These are phyloP conservation scores for Rafetus swinhoei DNA, from an alignment of 2,113 vertebrate species.

Conservation along the genomic window DNA sequence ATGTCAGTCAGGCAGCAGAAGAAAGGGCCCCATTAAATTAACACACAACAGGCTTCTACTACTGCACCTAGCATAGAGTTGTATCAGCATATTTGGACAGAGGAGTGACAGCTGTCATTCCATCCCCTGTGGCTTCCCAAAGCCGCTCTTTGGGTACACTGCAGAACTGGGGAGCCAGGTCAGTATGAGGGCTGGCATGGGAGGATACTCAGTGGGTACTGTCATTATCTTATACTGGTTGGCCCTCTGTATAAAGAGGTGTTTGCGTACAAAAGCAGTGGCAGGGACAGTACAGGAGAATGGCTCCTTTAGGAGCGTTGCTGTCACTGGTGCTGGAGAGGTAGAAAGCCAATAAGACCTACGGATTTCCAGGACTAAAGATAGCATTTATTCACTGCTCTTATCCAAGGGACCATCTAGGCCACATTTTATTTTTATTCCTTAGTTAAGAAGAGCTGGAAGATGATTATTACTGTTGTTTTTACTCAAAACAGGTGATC, in stretches of 20 bases:
- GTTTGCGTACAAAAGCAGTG: neutral
- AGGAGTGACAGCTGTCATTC: neutral
- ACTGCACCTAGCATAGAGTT: fast-evolving
- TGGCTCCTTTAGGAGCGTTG: neutral
- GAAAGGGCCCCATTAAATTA: neutral
- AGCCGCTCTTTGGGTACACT: neutral
- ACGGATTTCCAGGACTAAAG: fast-evolving
- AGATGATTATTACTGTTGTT: neutral
- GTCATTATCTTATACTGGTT: neutral
- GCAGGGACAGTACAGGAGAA: neutral
- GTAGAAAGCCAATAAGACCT: fast-evolving
- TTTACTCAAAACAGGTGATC: conserved; percentile 30
- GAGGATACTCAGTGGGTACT: neutral
- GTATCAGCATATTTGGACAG: neutral
- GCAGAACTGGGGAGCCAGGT: neutral
- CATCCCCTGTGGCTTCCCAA: fast-evolving
- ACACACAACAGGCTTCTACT: neutral
- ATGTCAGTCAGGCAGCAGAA: neutral
- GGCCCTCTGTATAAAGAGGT: fast-evolving
- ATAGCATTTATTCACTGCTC: neutral
- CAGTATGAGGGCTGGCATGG: neutral
- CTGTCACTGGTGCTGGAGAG: neutral
- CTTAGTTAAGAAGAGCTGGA: neutral
- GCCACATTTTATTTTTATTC: neutral
- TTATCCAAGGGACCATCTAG: neutral